Percentiles rank a stretch among this genome's conserved stretches.
These are phyloP conservation scores for Dryococelus australis DNA, from an alignment of 2,888 invertebrate species.

Conservation along the genomic window DNA sequence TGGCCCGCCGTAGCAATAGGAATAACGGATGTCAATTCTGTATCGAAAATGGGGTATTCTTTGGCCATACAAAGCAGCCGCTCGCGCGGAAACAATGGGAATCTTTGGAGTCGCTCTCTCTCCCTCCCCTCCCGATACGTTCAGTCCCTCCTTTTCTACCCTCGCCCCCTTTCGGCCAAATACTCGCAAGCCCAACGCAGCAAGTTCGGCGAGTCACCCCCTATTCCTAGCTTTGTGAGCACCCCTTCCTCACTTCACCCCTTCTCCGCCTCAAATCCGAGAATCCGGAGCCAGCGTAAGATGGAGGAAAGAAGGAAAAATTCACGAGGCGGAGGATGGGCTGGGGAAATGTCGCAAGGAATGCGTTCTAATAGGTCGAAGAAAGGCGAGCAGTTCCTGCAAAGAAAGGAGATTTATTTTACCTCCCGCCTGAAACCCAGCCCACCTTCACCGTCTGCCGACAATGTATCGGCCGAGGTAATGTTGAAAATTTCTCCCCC, in stretches of 20 bases:
- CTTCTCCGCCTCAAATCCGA: not conserved
- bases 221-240: not conserved
- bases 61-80: not conserved
- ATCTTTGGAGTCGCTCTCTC: not conserved
- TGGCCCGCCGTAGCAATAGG: not conserved
- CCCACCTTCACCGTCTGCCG: no score
- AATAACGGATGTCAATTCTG: constrained; percentile 16
- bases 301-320: not conserved
- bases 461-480: no score
- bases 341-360: not conserved
- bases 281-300: not conserved
- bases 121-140: not conserved
- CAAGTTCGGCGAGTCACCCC: not conserved
- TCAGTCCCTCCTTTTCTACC: not conserved
- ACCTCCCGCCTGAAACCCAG: no score
- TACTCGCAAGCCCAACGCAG: not conserved
- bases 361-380: not conserved
- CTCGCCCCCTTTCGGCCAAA: not conserved
- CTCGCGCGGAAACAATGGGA: not conserved
- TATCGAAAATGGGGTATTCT: not conserved
- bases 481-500: no score
- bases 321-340: not conserved
- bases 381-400: not conserved
- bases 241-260: not conserved
- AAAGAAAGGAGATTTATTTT: no score